These are phyloP conservation scores for Agrochola lychnidis DNA, from an alignment of 2,888 invertebrate species.

Conservation along the genomic window DNA sequence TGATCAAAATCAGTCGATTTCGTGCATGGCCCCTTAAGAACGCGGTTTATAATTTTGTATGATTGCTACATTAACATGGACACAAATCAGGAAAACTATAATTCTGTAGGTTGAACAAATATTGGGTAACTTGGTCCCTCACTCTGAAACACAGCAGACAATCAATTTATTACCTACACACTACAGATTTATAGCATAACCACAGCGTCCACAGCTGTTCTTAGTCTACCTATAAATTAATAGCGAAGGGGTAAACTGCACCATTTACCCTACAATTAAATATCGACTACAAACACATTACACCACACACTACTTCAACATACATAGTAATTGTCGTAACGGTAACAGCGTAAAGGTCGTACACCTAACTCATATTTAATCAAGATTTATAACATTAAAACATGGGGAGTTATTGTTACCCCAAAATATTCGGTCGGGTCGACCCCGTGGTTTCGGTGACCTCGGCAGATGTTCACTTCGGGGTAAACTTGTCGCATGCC, in stretches of 20 bases:
- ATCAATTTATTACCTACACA: slow-evolving; percentile 3
- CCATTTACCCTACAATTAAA: slow-evolving; percentile 37
- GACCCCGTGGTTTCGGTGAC: slow-evolving; percentile 64
- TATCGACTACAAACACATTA: slow-evolving; percentile 16
- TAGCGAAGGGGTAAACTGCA: background rate
- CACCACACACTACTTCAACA: slow-evolving; percentile 16
- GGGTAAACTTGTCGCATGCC: slow-evolving; percentile 66
- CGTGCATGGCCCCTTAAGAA: too few relatives aligned
- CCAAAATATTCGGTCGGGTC: slow-evolving; percentile 67
- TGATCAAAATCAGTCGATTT: too few relatives aligned
- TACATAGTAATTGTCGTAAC: slow-evolving; percentile 26
- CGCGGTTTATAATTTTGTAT: background rate
- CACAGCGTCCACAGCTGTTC: slow-evolving; percentile 33
- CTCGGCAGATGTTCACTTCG: slow-evolving; percentile 70
- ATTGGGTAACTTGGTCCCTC: background rate
- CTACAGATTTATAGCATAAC: slow-evolving; percentile 30
- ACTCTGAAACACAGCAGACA: background rate
- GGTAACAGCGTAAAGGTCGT: slow-evolving; percentile 18
- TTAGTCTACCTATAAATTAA: slow-evolving; percentile 27
- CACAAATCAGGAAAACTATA: background rate
- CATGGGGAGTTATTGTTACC: slow-evolving; percentile 71
- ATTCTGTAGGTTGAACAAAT: background rate
- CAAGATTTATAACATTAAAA: slow-evolving; percentile 82
- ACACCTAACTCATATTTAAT: slow-evolving; percentile 81
- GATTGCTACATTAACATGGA: background rate